These are phyloP conservation scores for Meteorus sp. DNA, from an alignment of 1,140 invertebrate species.

Conservation along the genomic window DNA sequence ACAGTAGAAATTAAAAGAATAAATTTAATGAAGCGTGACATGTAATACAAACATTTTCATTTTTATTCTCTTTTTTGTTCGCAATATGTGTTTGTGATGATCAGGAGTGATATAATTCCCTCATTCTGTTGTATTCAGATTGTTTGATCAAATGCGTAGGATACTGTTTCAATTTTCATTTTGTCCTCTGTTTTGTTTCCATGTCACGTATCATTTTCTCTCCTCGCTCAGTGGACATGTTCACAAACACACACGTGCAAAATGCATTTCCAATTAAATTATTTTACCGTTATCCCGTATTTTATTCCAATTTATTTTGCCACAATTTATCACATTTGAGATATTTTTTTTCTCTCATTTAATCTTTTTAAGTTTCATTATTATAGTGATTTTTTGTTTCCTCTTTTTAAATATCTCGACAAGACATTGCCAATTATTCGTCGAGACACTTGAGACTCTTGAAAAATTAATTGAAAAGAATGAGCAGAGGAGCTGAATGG, in stretches of 20 bases:
- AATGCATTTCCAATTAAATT: slow-evolving; percentile 13
- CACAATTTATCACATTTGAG: background rate
- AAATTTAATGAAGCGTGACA: slow-evolving; percentile 6
- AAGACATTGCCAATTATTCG: no score
- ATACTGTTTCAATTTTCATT: background rate
- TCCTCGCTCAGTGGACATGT: background rate
- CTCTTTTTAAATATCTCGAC: no score
- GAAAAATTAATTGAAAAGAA: no score
- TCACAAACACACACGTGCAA: slow-evolving; percentile 12
- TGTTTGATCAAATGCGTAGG: slow-evolving; percentile 2
- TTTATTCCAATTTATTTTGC: no score
- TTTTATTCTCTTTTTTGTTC: background rate
- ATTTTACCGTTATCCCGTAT: background rate
- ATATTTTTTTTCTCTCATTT: background rate
- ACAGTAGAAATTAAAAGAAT: slow-evolving; percentile 16
- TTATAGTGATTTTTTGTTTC: background rate
- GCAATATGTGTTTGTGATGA: no score
- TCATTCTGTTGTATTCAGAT: background rate
- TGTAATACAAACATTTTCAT: no score
- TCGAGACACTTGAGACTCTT: no score
- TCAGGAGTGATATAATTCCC: no score
- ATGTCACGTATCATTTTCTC: slow-evolving; percentile 2
- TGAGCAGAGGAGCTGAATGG: no score
- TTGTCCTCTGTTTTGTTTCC: background rate
- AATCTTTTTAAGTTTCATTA: no score